Evolutionary conservation across 2,888 invertebrate species (phyloP), one percentile per base, ranked within the genome.

Genomic region (Oligia latruncula): DNA sequence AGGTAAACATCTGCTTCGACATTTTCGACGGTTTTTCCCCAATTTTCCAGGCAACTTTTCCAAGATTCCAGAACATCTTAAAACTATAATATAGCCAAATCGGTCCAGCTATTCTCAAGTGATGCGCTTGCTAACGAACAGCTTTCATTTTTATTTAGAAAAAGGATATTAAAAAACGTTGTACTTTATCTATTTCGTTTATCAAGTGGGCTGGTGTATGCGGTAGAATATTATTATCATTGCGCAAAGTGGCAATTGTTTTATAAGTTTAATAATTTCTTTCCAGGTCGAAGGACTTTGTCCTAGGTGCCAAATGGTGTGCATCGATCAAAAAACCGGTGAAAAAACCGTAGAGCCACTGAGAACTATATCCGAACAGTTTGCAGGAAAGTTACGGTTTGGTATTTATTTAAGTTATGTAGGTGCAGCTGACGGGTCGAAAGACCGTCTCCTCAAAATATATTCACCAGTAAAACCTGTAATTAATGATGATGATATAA

Each of bases 241-340:
- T 52, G 20, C 40, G 0, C 29, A 46, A 52, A 43, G 1, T 62
- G 9, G 29, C 35, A 58, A 52, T 76, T 29, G 2, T 40, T 71
- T 70, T 65, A 58, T 67, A 58, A 17, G 2, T 71, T 40, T 58
- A 75, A 72, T 73, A 49, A 76, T 77, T 77, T 62, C 1, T 75
- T 93, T 91, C 76, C 95, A 98, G 98, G 98, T 98, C 74, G 98
- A 98, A 88, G 98, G 98, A 0, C 97, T 97, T 66, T 99, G 99
- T 92, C 98, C 98, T 1, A 97, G 99, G 77, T 99, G 99, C 93
- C 99, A 99, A 95, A 99, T 99, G 98, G 98, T 99, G 80, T 99
- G 99, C 93, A 98, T 99, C 82, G 98, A 99, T 95, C 99, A 99
- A 95, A 96, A 97, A 68, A 98, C 98, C 3, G 99, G 99, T 0